Evolutionary conservation across 2,888 invertebrate species (phyloP).

Genomic region (Drosophila koepferae): DNA sequence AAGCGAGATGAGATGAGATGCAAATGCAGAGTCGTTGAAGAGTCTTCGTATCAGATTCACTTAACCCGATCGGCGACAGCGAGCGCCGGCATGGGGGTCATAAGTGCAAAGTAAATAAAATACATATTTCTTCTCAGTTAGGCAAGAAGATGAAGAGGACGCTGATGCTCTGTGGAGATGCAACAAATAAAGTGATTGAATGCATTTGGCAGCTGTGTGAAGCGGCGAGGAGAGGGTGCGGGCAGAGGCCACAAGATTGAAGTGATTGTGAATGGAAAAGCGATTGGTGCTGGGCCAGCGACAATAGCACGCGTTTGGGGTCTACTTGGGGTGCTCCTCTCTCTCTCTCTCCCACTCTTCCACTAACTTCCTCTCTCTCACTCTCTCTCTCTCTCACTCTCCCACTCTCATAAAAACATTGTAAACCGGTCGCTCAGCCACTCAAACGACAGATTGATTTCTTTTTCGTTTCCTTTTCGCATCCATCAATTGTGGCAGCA

Average conservation of each 20-base stretch:
- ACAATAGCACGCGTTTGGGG: conserved; percentile 75
- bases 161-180: conserved; percentile 28
- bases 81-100: conserved; percentile 70
- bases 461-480: conserved; percentile 58
- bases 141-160: conserved; percentile 19
- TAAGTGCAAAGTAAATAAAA: conserved; percentile 80
- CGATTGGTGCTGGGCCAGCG: conserved; percentile 33
- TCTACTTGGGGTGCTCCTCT: conserved; percentile 14
- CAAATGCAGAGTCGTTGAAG: conserved; percentile 46
- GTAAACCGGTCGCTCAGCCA: conserved; percentile 13
- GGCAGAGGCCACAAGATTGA: conserved; percentile 2
- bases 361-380: conserved; percentile 1
- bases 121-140: conserved; percentile 66
- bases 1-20: conserved; percentile 34
- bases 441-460: conserved; percentile 57
- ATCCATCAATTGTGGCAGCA: conserved; percentile 58
- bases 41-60: conserved; percentile 72
- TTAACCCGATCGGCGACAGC: conserved; percentile 71
- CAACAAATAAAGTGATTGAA: conserved; percentile 79
- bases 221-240: conserved; percentile 9
- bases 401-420: conserved; percentile 25
- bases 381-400: conserved; percentile 5
- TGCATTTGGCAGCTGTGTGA: conserved; percentile 55
- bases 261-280: conserved; percentile 30
- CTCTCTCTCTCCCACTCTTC: neutral